Evolutionary conservation across 2,113 vertebrate species (phyloP), one percentile per base, ranked within the genome.

Genomic region (Symphodus melops): DNA sequence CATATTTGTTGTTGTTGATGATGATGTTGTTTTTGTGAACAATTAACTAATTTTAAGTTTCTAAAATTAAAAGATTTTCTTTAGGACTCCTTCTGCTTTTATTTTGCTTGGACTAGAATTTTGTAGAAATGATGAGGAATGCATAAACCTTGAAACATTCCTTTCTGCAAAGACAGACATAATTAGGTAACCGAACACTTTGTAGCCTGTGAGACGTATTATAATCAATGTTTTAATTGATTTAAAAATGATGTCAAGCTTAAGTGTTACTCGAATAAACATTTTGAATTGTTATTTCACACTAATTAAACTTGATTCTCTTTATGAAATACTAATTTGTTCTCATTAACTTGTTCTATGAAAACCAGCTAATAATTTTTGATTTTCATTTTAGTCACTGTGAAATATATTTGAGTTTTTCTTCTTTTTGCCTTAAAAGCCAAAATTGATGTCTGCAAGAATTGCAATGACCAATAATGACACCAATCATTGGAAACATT

Each of bases 251-350:
- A 64, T 71, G 39, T 59, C 33, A 13, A 39, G 28, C 41, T 12
- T 36, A 25, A 62, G 19, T 56, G 14, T 49, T 48, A 9, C 13
- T 14, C 17, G 16, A 65, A 57, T 33, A 58, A 53, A 62, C 23
- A 52, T 66, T 56, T 58, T 58, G 17, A 66, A 21, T 59, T 0
- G 4, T 53, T 68, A 36, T 20, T 60, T 28, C 21, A 16, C 6
- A 54, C 20, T 44, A 21, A 68, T 37, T 60, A 36, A 48, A 48
- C 41, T n/a, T 54, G 49, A 56, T 55, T 59, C 16, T 4, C 0
- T 75, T 52, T 6, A 17, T 20, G 14, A 21, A 41, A 33, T 21
- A 62, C 53, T 44, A 5, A 62, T 52, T 66, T 74, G 44, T 56
- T 25, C 16, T 58, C 14, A 37, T 48, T 51, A 60, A 16, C 7